Evolutionary conservation across 2,888 invertebrate species (phyloP).

Genomic region (Pristionchus arcanus): DNA sequence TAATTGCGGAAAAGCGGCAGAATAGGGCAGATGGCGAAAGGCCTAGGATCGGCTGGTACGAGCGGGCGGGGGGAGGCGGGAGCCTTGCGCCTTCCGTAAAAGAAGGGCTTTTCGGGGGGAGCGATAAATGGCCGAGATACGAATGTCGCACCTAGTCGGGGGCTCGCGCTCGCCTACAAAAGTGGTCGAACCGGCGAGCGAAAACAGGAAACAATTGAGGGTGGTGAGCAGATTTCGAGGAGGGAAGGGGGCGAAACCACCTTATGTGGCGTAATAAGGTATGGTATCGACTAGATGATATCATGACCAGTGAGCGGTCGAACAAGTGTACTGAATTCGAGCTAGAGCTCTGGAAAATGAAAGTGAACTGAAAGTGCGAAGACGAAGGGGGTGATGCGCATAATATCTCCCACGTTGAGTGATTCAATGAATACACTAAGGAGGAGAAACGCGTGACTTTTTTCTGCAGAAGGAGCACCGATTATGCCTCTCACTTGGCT

Average conservation of each 20-base stretch:
- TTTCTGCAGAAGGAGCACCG: too few species aligned
- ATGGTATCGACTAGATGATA: neutral
- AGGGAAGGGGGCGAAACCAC: too few species aligned
- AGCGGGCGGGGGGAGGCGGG: neutral
- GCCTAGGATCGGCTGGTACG: too few species aligned
- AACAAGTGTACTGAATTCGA: too few species aligned
- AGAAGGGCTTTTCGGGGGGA: too few species aligned
- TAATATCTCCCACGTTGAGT: neutral
- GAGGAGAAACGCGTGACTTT: neutral
- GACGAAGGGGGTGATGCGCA: neutral
- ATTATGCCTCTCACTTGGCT: too few species aligned
- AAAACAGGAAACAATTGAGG: slow-evolving; percentile 21
- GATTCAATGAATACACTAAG: neutral
- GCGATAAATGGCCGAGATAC: neutral
- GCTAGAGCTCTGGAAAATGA: too few species aligned
- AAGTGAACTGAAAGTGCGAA: neutral
- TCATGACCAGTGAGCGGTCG: neutral
- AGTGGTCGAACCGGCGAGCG: neutral
- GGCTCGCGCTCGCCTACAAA: neutral
- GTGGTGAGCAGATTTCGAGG: slow-evolving; percentile 4
- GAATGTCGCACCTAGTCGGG: neutral
- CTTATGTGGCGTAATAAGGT: too few species aligned
- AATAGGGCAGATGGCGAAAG: neutral
- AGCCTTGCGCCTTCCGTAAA: neutral
- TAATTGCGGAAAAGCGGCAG: neutral